Base-by-base conservation (phyloP, 2,888 invertebrate species). In the Tenthredo mesomela region DNA sequence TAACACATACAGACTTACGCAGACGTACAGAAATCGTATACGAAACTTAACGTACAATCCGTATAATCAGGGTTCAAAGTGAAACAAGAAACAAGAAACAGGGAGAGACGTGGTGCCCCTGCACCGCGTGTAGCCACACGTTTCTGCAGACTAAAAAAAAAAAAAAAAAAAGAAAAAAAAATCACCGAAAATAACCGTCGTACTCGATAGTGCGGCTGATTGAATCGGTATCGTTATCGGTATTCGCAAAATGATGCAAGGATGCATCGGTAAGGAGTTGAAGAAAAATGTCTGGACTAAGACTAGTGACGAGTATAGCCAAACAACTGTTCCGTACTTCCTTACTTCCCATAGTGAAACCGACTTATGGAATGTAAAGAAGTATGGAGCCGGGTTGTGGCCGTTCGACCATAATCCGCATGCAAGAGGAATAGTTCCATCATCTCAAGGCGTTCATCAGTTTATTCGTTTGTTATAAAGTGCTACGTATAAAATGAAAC, bases 341-440 rank as follows among this genome's bases (percentile, higher is more conserved):
- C 97, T 97, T 97, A 97, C 97, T 97, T 97, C 97, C 97, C 97
- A 97, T 97, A 97, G 96, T 96, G 95, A 94, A 93, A 95, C 94
- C 92, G 94, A 95, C 96, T 94, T 98, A 98, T 98, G 98, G 98
- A 98, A 98, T 98, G 98, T 98, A 98, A 98, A 98, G 98, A 98
- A 98, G 97, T 98, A 97, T 97, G 97, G 97, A 97, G 96, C 96
- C 95, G 92, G 90, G 90, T 90, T 87, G 88, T 89, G 92, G 92
- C 89, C 67, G 15, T 78, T 77, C 84, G 67, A 50, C 84, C 33
- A 54, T 54, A n/a, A 18, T n/a, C n/a, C n/a, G 54, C n/a, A n/a
- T n/a, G n/a, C n/a, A 54, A n/a, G 54, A 54, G 54, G 54, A 54
- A 7, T 54, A n/a, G n/a, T 54, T 54, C n/a, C n/a, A n/a, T 50